Percentiles rank a stretch among this genome's conserved stretches.
These are phyloP conservation scores for Lordiphosa andalusiaca DNA, from an alignment of 2,888 invertebrate species.

Conservation along the genomic window DNA sequence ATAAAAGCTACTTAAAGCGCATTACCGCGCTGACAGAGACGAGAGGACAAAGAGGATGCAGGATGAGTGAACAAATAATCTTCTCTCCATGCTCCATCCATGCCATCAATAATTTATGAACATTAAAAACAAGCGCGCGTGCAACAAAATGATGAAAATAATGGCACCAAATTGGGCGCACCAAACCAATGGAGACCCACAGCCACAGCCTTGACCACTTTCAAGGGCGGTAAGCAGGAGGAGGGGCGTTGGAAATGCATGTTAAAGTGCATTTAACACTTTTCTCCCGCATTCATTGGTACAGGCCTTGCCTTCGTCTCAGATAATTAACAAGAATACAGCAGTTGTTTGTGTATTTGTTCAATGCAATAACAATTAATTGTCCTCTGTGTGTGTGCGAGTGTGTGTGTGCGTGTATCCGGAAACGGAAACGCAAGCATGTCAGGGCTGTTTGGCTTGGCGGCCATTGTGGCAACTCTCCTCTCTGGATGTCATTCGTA, in stretches of 20 bases:
- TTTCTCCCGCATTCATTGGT: constrained; percentile 17
- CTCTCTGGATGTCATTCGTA: constrained; percentile 36
- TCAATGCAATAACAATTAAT: constrained; percentile 66
- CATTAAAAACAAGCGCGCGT: constrained; percentile 43
- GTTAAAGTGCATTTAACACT: constrained; percentile 55
- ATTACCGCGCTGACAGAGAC: constrained; percentile 15
- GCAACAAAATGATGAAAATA: constrained; percentile 41
- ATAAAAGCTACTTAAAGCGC: constrained; percentile 34
- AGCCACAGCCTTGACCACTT: constrained; percentile 56
- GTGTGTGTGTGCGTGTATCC: constrained; percentile 21
- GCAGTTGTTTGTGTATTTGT: constrained; percentile 22
- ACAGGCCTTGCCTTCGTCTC: constrained; percentile 39
- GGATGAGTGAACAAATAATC: constrained; percentile 15
- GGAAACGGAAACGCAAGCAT: constrained; percentile 64
- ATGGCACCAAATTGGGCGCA: constrained; percentile 53
- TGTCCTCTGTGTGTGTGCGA: constrained; percentile 33
- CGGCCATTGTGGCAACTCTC: constrained; percentile 39
- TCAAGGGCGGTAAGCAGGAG: constrained; percentile 27
- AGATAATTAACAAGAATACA: constrained; percentile 65
- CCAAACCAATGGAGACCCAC: not conserved
- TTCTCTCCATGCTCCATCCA: constrained; percentile 10
- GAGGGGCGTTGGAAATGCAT: constrained; percentile 11
- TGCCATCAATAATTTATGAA: constrained; percentile 58
- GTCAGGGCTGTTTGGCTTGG: constrained; percentile 51
- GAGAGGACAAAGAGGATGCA: not conserved